A percentile compares a stretch with the other conserved stretches of the same genome.
phyloP scores from a whole-genome alignment of 1,140 invertebrate genomes.

The Anastatus disparis region DNA sequence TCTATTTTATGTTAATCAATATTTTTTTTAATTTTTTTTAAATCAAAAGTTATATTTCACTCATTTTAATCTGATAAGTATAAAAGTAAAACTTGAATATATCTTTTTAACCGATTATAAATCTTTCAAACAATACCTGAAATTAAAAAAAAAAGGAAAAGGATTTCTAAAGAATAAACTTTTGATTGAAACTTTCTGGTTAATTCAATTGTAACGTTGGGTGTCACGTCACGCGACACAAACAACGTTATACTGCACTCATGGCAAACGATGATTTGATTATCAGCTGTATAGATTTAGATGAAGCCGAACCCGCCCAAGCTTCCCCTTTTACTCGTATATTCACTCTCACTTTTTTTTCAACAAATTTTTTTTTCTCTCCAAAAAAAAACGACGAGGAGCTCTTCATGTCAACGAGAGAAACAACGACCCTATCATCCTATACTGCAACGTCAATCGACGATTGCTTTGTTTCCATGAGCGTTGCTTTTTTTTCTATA shows the following conservation, averaged over 20 bases:
- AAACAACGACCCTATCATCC: neutral
- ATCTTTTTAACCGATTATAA: no score
- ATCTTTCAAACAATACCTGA: no score
- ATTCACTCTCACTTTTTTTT: neutral
- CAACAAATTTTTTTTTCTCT: constrained; percentile 1
- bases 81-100: no score
- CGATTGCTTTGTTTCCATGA: constrained; percentile 12
- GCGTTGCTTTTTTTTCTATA: neutral
- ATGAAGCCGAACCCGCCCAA: neutral
- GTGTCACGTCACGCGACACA: neutral
- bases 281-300: constrained; percentile 6
- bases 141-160: no score
- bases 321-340: neutral
- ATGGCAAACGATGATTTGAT: constrained; percentile 27
- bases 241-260: no score
- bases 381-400: constrained; percentile 32
- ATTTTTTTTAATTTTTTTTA: no score
- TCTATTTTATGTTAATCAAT: no score
- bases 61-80: no score
- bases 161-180: no score
- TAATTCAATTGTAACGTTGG: constrained; percentile 6
- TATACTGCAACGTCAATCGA: constrained; percentile 12
- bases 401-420: neutral
- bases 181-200: no score
- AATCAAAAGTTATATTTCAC: no score